These are phyloP conservation scores for Florisuga fusca DNA, from an alignment of 2,797 vertebrate genomes.

Conservation along the genomic window DNA sequence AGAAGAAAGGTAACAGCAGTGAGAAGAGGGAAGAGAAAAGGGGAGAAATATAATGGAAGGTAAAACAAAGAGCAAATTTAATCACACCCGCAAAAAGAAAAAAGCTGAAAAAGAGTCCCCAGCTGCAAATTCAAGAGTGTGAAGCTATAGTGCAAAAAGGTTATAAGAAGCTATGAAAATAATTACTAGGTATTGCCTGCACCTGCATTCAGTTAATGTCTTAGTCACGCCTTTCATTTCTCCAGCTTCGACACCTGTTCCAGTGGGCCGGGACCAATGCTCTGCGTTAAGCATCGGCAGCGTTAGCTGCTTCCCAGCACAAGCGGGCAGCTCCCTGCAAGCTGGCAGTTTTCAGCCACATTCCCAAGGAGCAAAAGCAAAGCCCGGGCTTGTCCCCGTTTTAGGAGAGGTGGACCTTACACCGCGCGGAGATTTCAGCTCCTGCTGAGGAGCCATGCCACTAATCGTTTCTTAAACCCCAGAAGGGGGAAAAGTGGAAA, in stretches of 20 bases:
- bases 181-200: rapidly evolving
- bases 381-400: rapidly evolving
- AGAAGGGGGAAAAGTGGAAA: rapidly evolving
- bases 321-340: rapidly evolving
- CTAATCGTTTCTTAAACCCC: rapidly evolving
- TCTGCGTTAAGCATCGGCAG: rapidly evolving
- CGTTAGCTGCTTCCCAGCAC: rapidly evolving
- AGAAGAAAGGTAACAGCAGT: neutral
- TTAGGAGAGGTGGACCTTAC: neutral
- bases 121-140: neutral
- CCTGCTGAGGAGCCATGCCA: neutral
- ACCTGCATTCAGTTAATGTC: rapidly evolving
- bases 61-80: neutral
- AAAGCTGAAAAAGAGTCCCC: neutral
- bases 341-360: rapidly evolving
- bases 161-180: neutral
- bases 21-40: neutral
- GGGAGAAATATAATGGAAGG: neutral
- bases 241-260: neutral
- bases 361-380: neutral
- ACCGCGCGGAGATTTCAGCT: rapidly evolving
- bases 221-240: rapidly evolving
- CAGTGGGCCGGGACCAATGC: neutral
- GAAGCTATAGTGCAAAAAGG: neutral
- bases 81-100: rapidly evolving